A percentile compares a stretch with the other conserved stretches of the same genome.
Evolutionary conservation across 2,888 invertebrate species (phyloP).

Genomic region (Ceratothoa steindachneri): DNA sequence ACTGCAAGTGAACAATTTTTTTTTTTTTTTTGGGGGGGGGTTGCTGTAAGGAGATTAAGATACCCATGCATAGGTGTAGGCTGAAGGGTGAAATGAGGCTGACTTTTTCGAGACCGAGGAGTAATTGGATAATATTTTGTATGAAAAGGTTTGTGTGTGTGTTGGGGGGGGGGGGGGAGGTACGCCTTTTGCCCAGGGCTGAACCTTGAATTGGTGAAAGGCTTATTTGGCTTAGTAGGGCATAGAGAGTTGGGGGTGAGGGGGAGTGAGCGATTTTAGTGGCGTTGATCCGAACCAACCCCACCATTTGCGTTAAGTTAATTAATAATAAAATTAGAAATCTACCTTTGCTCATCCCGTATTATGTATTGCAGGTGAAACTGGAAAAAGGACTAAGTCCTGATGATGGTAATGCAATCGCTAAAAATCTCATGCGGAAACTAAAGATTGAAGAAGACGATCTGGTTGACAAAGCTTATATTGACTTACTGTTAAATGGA

Average conservation of each 20-base stretch:
- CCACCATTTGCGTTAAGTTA: not conserved
- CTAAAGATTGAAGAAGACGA: conserved; percentile 63
- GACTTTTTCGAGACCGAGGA: too few relatives aligned
- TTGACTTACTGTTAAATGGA: conserved; percentile 63
- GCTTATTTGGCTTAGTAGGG: not conserved
- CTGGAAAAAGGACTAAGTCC: conserved; percentile 63
- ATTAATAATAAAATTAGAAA: conserved; percentile 18
- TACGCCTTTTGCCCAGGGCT: too few relatives aligned
- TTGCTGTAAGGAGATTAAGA: too few relatives aligned
- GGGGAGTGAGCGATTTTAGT: too few relatives aligned
- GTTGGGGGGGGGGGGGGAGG: too few relatives aligned
- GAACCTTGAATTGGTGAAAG: not conserved
- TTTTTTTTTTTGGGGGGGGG: too few relatives aligned
- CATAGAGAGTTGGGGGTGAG: too few relatives aligned
- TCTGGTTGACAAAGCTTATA: conserved; percentile 69
- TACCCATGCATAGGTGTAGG: too few relatives aligned
- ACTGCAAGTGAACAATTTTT: too few relatives aligned
- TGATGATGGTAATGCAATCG: conserved; percentile 68
- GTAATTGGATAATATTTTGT: too few relatives aligned
- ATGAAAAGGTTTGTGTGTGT: too few relatives aligned
- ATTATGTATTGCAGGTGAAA: conserved; percentile 55
- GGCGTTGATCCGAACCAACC: not conserved
- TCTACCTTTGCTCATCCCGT: conserved; percentile 53
- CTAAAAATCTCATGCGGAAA: conserved; percentile 64
- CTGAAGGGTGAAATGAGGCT: too few relatives aligned